These are phyloP conservation scores for Microdon myrmicae DNA, from an alignment of 2,888 invertebrate species.

Conservation along the genomic window DNA sequence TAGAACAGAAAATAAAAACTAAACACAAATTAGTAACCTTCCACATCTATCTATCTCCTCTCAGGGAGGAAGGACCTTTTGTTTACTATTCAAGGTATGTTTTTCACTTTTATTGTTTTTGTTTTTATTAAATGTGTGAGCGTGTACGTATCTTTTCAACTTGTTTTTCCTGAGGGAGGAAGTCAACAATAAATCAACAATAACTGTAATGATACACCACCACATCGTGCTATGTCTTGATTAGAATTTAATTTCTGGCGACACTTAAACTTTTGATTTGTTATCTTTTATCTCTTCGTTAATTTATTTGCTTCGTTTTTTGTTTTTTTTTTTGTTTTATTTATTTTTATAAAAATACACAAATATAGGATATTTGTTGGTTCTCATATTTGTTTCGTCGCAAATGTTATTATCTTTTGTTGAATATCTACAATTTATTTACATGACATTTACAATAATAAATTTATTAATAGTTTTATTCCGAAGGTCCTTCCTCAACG, in stretches of 20 bases:
- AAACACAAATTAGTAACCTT: constrained; percentile 28
- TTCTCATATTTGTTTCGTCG: constrained; percentile 45
- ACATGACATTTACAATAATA: constrained; percentile 50
- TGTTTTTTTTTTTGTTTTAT: constrained; percentile 27
- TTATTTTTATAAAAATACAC: constrained; percentile 52
- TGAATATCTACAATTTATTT: constrained; percentile 51
- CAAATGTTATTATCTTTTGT: constrained; percentile 39
- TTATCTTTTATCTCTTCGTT: too few species aligned
- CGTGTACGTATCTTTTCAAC: constrained; percentile 21
- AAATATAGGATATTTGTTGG: constrained; percentile 52
- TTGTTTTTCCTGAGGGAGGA: constrained; percentile 49
- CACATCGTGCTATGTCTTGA: too few species aligned
- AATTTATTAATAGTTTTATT: constrained; percentile 34
- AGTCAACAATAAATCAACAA: constrained; percentile 39
- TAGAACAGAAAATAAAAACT: constrained; percentile 17
- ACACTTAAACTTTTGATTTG: too few species aligned
- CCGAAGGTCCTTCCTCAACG: constrained; percentile 46
- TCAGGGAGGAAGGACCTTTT: constrained; percentile 49
- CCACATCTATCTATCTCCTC: constrained; percentile 40
- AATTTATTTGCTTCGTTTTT: too few species aligned
- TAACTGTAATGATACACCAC: too few species aligned
- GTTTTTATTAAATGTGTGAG: constrained; percentile 2
- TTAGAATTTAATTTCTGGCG: too few species aligned
- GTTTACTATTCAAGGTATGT: too few species aligned
- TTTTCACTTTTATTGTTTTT: constrained; percentile 2